Percentiles rank a stretch among this genome's conserved stretches.
These are phyloP conservation scores for Clavelina lepadiformis DNA, from an alignment of 23 tunicate species.

Conservation along the genomic window DNA sequence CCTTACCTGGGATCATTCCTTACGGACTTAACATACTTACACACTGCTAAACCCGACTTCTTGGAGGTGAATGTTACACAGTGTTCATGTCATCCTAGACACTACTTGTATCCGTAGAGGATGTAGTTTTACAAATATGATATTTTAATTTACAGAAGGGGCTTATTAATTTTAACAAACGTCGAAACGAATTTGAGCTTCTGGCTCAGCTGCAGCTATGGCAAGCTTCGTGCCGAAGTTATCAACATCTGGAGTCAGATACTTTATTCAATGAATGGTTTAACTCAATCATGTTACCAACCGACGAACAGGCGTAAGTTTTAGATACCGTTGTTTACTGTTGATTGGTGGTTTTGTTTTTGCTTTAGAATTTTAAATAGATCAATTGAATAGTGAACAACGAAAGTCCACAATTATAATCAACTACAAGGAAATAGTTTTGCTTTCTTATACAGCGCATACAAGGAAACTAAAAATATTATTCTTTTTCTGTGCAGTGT, in stretches of 20 bases:
- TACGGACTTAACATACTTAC: constrained; percentile 73
- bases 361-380: background rate
- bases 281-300: constrained; percentile 47
- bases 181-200: constrained; percentile 87
- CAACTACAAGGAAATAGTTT: no score
- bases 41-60: constrained; percentile 81
- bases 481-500: background rate
- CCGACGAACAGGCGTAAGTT: constrained; percentile 78
- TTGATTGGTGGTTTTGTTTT: background rate
- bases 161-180: constrained; percentile 80
- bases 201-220: constrained; percentile 89
- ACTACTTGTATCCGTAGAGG: background rate
- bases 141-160: constrained; percentile 33
- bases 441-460: no score
- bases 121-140: background rate
- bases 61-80: constrained; percentile 27
- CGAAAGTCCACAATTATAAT: no score
- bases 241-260: constrained; percentile 48
- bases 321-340: background rate
- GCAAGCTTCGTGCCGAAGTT: constrained; percentile 81
- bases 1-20: constrained; percentile 95
- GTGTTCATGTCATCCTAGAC: no score
- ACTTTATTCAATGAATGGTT: constrained; percentile 47
- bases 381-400: background rate
- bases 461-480: background rate